Evolutionary conservation across 1,140 invertebrate genomes (phyloP).

Genomic region (Gonioctena quinquepunctata): DNA sequence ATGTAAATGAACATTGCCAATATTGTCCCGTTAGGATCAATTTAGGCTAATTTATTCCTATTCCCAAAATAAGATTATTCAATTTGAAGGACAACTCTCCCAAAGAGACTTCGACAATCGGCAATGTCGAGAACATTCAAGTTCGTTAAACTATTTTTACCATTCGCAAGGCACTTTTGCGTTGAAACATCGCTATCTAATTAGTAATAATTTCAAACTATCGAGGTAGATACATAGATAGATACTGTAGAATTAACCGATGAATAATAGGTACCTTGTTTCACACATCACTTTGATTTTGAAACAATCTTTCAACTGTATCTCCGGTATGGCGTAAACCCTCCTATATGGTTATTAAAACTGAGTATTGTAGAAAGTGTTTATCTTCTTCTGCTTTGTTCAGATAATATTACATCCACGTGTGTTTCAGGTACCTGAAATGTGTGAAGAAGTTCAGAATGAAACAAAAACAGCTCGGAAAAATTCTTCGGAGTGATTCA

Average conservation of each 20-base stretch:
- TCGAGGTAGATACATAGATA: no score
- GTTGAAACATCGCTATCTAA: no score
- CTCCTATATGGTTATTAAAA: neutral
- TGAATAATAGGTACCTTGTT: neutral
- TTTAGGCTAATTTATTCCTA: no score
- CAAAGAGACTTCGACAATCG: no score
- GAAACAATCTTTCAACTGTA: neutral
- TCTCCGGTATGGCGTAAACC: neutral
- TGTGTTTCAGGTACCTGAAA: neutral
- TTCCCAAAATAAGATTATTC: no score
- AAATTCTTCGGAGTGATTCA: neutral
- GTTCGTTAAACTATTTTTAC: no score
- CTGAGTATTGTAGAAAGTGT: neutral
- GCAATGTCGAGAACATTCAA: no score
- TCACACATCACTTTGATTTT: neutral
- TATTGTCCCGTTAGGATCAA: no score
- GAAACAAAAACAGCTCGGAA: neutral
- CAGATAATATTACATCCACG: neutral
- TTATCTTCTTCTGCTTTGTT: neutral
- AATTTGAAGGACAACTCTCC: no score
- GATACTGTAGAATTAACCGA: neutral
- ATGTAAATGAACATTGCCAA: no score
- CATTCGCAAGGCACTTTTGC: no score
- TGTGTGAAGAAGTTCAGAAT: neutral
- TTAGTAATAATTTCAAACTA: no score